These are phyloP conservation scores for Borostomias antarcticus DNA, from an alignment of 2,797 vertebrate species.

Conservation along the genomic window DNA sequence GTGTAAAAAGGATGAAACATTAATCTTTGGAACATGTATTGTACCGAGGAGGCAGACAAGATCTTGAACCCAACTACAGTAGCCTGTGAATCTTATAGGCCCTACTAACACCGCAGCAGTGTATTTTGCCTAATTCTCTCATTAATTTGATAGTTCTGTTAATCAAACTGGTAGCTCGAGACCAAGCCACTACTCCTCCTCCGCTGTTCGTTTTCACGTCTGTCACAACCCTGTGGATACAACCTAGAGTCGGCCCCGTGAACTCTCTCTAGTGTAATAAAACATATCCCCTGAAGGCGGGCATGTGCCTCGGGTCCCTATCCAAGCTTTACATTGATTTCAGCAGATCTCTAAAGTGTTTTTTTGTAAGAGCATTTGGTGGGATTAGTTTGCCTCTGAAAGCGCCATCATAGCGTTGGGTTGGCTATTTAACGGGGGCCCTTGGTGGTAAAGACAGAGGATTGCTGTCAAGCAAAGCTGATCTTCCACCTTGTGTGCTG, in stretches of 20 bases:
- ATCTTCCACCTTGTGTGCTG: conserved; percentile 60
- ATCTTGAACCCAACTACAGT: no score
- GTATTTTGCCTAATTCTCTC: conserved; percentile 51
- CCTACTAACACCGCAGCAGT: conserved; percentile 22
- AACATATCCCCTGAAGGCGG: conserved; percentile 54
- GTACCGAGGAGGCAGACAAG: no score
- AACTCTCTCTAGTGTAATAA: conserved; percentile 40
- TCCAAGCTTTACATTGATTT: conserved; percentile 72
- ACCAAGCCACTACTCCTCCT: conserved; percentile 50
- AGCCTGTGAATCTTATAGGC: neutral
- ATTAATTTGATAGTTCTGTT: conserved; percentile 63
- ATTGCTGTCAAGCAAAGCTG: conserved; percentile 70
- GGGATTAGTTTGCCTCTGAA: conserved; percentile 75
- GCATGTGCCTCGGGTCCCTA: conserved; percentile 39
- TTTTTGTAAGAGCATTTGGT: conserved; percentile 80
- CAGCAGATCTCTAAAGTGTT: conserved; percentile 75
- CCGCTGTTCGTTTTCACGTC: conserved; percentile 30
- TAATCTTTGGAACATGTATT: no score
- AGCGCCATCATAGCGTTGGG: conserved; percentile 72
- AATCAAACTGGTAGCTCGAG: conserved; percentile 46
- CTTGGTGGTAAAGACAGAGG: conserved; percentile 62
- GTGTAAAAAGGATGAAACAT: no score
- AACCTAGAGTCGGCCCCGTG: no score
- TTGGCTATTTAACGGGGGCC: conserved; percentile 69
- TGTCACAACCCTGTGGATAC: conserved; percentile 31